Conservation (phyloP, 2,113 vertebrate genomes). For the Aramus guarauna region DNA sequence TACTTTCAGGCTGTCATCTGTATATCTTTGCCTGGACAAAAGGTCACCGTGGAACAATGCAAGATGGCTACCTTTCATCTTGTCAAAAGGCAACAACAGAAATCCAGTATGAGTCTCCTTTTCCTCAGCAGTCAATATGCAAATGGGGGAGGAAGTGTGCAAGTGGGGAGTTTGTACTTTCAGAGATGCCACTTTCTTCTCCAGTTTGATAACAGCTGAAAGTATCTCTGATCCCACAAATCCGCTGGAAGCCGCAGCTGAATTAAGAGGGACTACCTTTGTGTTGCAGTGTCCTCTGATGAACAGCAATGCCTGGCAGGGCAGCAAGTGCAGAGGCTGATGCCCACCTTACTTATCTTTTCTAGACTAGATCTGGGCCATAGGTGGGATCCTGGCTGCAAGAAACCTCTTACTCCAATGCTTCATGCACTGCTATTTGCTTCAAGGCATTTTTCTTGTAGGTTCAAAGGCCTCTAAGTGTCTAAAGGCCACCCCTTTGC, state of each 20-base stretch:
- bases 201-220: neutral
- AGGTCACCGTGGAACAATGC: neutral
- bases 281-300: neutral
- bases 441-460: neutral
- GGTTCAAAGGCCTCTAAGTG: neutral
- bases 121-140: constrained; percentile 18
- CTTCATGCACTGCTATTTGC: neutral
- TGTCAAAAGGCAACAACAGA: neutral
- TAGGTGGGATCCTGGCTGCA: neutral
- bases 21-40: neutral
- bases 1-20: neutral
- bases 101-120: neutral
- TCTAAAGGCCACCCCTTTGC: neutral
- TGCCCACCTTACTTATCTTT: neutral
- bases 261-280: neutral
- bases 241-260: neutral
- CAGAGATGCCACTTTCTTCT: neutral
- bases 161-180: neutral
- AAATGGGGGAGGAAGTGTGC: neutral
- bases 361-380: neutral
- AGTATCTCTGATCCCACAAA: neutral
- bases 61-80: neutral
- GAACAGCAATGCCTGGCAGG: neutral
- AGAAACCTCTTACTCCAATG: neutral
- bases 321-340: neutral